Conservation (phyloP, 1,140 invertebrate genomes). For the Drosophila sp. region DNA sequence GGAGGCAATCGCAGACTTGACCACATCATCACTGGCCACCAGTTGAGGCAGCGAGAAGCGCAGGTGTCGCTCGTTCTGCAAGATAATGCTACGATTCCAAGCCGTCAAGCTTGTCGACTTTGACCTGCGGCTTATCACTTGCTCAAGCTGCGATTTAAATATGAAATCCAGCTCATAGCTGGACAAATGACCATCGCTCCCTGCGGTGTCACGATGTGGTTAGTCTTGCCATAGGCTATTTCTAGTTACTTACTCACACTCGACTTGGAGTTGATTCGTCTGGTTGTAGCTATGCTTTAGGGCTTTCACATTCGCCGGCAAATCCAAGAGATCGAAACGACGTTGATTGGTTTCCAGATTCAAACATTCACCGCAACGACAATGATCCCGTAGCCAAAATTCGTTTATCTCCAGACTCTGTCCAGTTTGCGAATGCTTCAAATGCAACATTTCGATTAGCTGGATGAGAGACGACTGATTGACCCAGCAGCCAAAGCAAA, state of each 20-base stretch:
- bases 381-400: constrained; percentile 79
- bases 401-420: constrained; percentile 49
- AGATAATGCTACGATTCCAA: constrained; percentile 65
- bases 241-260: constrained; percentile 42
- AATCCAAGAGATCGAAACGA: constrained; percentile 68
- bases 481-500: background rate
- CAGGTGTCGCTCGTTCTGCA: constrained; percentile 57
- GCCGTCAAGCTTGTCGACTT: constrained; percentile 49
- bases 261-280: constrained; percentile 20
- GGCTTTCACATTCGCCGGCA: constrained; percentile 55
- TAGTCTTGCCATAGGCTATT: background rate
- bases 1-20: constrained; percentile 50
- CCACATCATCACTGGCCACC: constrained; percentile 48
- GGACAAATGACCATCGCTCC: constrained; percentile 74
- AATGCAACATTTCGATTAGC: constrained; percentile 26
- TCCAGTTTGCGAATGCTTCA: constrained; percentile 43
- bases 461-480: background rate
- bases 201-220: constrained; percentile 33
- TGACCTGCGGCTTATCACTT: constrained; percentile 51
- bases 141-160: constrained; percentile 53
- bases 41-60: constrained; percentile 49
- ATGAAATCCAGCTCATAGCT: constrained; percentile 64
- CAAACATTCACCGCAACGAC: constrained; percentile 66
- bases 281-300: constrained; percentile 20
- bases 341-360: constrained; percentile 73